Evolutionary conservation across 1,140 invertebrate species (phyloP).

Genomic region (Magallana angulata): DNA sequence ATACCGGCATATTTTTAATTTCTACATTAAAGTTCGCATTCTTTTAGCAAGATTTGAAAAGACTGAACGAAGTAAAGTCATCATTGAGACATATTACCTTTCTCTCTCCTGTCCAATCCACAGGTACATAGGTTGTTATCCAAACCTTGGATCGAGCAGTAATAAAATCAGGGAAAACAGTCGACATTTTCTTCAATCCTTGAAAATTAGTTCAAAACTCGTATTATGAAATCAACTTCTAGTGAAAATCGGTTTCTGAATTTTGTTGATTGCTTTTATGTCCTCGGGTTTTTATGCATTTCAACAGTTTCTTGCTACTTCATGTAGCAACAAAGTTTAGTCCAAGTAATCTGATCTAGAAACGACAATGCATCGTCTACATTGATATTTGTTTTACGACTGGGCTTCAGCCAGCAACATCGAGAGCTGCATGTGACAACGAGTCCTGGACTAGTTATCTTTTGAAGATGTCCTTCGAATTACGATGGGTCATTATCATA

Average conservation of each 20-base stretch:
- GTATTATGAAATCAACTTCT: no score
- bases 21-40: no score
- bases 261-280: no score
- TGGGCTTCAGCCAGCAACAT: neutral
- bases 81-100: slow-evolving; percentile 25
- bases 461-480: neutral
- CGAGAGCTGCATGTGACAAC: slow-evolving; percentile 2
- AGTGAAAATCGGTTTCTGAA: no score
- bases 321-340: no score
- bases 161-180: slow-evolving; percentile 45
- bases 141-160: slow-evolving; percentile 47
- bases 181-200: neutral
- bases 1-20: no score
- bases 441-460: neutral
- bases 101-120: slow-evolving; percentile 23
- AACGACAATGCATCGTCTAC: neutral
- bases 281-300: no score
- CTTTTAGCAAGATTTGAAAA: no score
- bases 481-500: slow-evolving; percentile 28
- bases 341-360: neutral
- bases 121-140: slow-evolving; percentile 41
- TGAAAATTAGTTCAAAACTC: no score
- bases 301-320: no score
- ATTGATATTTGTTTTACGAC: neutral
- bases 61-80: neutral